A percentile compares a stretch with the other conserved stretches of the same genome.
These are phyloP conservation scores for Penaeus chinensis DNA, from an alignment of 1,140 invertebrate genomes.

Conservation along the genomic window DNA sequence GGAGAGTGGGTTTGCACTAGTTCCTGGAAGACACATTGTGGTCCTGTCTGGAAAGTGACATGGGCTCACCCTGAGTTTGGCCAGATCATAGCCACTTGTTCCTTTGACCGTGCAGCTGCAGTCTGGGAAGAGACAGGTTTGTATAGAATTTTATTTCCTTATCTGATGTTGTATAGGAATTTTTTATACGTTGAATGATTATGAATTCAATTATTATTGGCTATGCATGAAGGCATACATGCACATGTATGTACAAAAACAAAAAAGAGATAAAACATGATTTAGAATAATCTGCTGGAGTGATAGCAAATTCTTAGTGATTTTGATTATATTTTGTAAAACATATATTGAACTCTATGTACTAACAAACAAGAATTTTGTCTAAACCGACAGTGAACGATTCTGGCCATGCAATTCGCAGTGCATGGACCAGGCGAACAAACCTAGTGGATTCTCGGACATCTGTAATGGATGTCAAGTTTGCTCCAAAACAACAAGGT, in stretches of 20 bases:
- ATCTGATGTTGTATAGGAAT: no score
- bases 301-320: no score
- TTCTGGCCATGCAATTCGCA: slow-evolving; percentile 65
- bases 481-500: slow-evolving; percentile 94
- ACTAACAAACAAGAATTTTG: neutral
- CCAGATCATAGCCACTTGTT: slow-evolving; percentile 96
- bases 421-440: slow-evolving; percentile 90
- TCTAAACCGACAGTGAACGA: slow-evolving; percentile 62
- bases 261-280: no score
- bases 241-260: no score
- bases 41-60: slow-evolving; percentile 97
- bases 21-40: slow-evolving; percentile 95
- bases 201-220: no score
- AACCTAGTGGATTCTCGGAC: slow-evolving; percentile 88
- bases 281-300: no score
- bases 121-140: slow-evolving; percentile 91
- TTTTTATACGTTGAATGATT: no score
- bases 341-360: no score
- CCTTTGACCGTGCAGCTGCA: slow-evolving; percentile 96
- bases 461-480: slow-evolving; percentile 87
- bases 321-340: no score
- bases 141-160: neutral
- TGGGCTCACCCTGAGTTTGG: slow-evolving; percentile 98
- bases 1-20: slow-evolving; percentile 87
- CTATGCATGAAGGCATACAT: no score